Conservation (phyloP, 2,113 vertebrate genomes). For the Heterocephalus glaber region DNA sequence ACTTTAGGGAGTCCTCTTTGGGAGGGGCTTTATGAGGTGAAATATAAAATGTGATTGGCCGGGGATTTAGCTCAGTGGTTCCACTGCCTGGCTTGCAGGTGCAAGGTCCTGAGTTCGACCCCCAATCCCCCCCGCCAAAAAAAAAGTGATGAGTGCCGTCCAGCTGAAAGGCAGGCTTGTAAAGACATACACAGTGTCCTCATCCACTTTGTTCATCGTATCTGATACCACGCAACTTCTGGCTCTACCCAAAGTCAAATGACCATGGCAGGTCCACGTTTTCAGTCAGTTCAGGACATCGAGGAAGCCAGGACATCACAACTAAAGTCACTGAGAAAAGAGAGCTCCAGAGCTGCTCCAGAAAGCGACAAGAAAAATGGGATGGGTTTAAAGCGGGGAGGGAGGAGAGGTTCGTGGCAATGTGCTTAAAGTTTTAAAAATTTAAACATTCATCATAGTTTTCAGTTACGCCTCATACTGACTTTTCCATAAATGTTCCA, state of each 20-base stretch:
- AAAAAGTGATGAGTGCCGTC: background rate
- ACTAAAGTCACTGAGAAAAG: background rate
- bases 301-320: background rate
- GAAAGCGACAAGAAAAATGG: background rate
- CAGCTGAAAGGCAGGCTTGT: background rate
- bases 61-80: no score
- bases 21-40: background rate
- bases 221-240: background rate
- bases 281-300: background rate
- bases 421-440: background rate
- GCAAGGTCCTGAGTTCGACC: no score
- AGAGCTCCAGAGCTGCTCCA: background rate
- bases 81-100: no score
- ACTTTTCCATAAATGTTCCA: background rate
- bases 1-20: background rate
- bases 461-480: background rate
- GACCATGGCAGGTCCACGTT: background rate
- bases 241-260: background rate
- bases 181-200: background rate
- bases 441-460: background rate
- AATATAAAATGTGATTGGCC: background rate
- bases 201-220: rapidly evolving
- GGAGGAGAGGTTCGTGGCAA: no score
- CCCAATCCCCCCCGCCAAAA: no score
- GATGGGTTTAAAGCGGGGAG: background rate